Percentiles rank a stretch among this genome's conserved stretches.
Evolutionary conservation across 2,113 vertebrate genomes (phyloP).

Genomic region (Fulica atra): DNA sequence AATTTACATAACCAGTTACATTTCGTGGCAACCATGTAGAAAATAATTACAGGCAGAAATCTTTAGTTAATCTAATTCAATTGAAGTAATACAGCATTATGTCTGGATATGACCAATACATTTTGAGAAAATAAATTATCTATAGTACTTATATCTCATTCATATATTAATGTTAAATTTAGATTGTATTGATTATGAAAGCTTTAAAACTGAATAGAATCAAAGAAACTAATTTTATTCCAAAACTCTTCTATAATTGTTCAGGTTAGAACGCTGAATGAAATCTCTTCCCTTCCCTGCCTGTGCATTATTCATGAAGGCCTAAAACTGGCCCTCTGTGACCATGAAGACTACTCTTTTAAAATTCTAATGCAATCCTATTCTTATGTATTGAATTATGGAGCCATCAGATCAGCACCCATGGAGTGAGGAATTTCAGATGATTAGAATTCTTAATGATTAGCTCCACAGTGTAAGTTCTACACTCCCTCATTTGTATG

Average conservation of each 20-base stretch:
- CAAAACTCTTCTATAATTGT: background rate
- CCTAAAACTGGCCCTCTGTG: slow-evolving; percentile 18
- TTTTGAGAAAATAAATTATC: background rate
- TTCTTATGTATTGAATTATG: slow-evolving; percentile 38
- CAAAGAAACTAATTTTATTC: background rate
- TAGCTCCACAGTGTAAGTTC: background rate
- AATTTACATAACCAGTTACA: background rate
- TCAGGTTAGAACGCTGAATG: background rate
- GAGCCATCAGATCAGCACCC: slow-evolving; percentile 19
- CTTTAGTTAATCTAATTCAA: background rate
- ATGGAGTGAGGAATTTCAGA: slow-evolving; percentile 29
- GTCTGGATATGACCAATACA: background rate
- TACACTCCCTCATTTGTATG: slow-evolving; percentile 41
- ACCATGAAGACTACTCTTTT: background rate
- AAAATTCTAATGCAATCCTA: slow-evolving; percentile 35
- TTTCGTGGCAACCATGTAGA: background rate
- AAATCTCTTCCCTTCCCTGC: background rate
- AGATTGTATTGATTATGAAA: background rate
- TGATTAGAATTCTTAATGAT: slow-evolving; percentile 61
- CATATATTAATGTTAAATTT: background rate
- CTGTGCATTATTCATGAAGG: slow-evolving; percentile 23
- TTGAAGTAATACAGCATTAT: background rate
- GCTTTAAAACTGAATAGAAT: background rate
- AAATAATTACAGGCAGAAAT: background rate
- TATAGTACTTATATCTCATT: background rate